Percentiles rank a stretch among this genome's conserved stretches.
Conservation (phyloP, 2,888 invertebrate species). For the Nowickia ferox region DNA sequence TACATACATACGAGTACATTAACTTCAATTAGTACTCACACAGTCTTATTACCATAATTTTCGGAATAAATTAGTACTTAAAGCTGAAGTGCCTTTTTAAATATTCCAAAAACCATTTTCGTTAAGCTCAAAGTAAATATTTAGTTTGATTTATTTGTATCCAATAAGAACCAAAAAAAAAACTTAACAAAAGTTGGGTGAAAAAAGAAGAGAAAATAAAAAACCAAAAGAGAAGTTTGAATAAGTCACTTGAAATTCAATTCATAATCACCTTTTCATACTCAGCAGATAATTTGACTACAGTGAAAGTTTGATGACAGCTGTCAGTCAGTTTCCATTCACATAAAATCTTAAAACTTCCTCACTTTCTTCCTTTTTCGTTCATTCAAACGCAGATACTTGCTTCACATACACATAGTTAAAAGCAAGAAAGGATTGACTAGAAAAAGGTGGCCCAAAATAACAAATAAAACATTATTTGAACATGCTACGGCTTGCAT, state of each 20-base stretch:
- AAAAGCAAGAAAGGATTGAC: slow-evolving; percentile 40
- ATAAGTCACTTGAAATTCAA: slow-evolving; percentile 60
- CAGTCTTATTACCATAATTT: slow-evolving; percentile 8
- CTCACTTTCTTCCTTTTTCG: slow-evolving; percentile 1
- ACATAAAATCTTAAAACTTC: slow-evolving; percentile 35
- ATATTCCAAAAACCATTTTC: slow-evolving; percentile 35
- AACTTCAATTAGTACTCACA: not conserved
- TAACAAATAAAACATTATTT: too few species aligned
- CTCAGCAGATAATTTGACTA: slow-evolving; percentile 14
- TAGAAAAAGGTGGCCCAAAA: not conserved
- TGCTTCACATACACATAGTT: slow-evolving; percentile 9
- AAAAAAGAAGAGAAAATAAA: not conserved
- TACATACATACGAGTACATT: too few species aligned
- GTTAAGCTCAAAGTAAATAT: slow-evolving; percentile 46
- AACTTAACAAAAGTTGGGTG: not conserved
- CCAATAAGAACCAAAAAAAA: slow-evolving; percentile 5
- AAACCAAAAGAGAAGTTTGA: slow-evolving; percentile 35
- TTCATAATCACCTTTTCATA: slow-evolving; percentile 52
- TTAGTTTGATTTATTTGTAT: slow-evolving; percentile 44
- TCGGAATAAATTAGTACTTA: slow-evolving; percentile 3
- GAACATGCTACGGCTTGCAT: too few species aligned
- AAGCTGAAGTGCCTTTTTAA: slow-evolving; percentile 28
- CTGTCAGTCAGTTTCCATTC: slow-evolving; percentile 51
- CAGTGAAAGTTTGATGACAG: slow-evolving; percentile 55
- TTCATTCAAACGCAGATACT: not conserved